Conservation (phyloP, 2,888 invertebrate genomes). For the Elmis aenea region DNA sequence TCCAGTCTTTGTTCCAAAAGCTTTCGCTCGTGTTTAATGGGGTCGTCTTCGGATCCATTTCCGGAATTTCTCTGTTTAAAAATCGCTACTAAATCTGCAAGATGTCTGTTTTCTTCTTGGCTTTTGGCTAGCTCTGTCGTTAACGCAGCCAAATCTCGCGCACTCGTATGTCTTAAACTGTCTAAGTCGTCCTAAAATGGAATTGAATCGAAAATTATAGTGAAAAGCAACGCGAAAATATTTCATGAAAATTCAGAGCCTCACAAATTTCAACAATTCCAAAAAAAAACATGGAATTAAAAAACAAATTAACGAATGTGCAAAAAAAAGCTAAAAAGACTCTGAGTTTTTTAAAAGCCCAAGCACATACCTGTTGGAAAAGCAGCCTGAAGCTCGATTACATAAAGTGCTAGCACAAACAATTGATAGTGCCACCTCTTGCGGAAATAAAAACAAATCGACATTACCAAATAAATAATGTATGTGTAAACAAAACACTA, state of each 20-base stretch:
- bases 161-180: conserved; percentile 66
- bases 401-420: not conserved
- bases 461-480: too few species aligned
- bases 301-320: too few species aligned
- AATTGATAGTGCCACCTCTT: too few species aligned
- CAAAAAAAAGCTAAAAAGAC: too few species aligned
- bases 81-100: conserved; percentile 58
- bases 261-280: too few species aligned
- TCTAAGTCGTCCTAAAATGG: conserved; percentile 77
- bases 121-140: conserved; percentile 66
- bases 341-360: conserved; percentile 24
- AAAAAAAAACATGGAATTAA: too few species aligned
- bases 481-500: too few species aligned
- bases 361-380: conserved; percentile 46
- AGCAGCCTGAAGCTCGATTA: conserved; percentile 35
- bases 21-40: conserved; percentile 53
- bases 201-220: too few species aligned
- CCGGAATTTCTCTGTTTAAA: conserved; percentile 49
- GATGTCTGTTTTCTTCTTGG: conserved; percentile 69
- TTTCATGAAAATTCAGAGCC: too few species aligned
- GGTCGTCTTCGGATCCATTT: conserved; percentile 37
- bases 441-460: too few species aligned
- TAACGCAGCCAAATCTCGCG: conserved; percentile 64
- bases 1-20: conserved; percentile 72
- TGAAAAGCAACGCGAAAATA: too few species aligned